Percentiles rank a stretch among this genome's conserved stretches.
phyloP scores from a whole-genome alignment of 2,113 vertebrate species.

The Oreocharis arfaki region DNA sequence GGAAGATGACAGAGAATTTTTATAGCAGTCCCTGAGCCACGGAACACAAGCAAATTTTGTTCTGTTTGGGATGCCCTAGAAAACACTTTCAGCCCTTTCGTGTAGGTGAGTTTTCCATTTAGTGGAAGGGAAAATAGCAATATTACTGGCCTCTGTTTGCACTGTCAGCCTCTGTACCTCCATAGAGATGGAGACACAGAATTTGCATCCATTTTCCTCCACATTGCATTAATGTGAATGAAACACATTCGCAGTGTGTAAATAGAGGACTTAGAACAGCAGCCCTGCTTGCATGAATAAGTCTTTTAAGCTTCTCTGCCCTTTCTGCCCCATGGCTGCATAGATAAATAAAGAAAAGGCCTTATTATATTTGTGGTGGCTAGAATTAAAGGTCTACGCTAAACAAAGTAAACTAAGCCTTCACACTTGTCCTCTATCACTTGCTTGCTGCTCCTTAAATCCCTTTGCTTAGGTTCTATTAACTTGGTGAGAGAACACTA shows the following conservation, averaged over 20 bases:
- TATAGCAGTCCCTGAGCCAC: neutral
- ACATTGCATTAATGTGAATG: neutral
- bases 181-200: neutral
- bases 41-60: neutral
- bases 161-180: neutral
- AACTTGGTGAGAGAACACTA: neutral
- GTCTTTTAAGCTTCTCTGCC: conserved; percentile 46
- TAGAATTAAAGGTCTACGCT: conserved; percentile 28
- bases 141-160: neutral
- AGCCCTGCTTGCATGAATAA: conserved; percentile 31
- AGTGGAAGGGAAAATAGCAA: neutral
- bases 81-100: neutral
- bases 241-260: neutral
- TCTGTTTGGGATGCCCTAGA: neutral
- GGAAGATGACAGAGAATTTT: neutral
- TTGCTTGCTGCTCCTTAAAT: conserved; percentile 17
- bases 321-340: conserved; percentile 28
- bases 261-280: conserved; percentile 48
- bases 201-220: conserved; percentile 5
- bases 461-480: conserved; percentile 10
- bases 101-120: neutral
- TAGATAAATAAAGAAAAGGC: conserved; percentile 47
- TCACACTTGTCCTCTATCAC: neutral
- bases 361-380: conserved; percentile 31
- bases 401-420: conserved; percentile 37